A percentile compares a stretch with the other conserved stretches of the same genome.
These are phyloP conservation scores for Ahaetulla prasina DNA, from an alignment of 2,113 vertebrate genomes.

Conservation along the genomic window DNA sequence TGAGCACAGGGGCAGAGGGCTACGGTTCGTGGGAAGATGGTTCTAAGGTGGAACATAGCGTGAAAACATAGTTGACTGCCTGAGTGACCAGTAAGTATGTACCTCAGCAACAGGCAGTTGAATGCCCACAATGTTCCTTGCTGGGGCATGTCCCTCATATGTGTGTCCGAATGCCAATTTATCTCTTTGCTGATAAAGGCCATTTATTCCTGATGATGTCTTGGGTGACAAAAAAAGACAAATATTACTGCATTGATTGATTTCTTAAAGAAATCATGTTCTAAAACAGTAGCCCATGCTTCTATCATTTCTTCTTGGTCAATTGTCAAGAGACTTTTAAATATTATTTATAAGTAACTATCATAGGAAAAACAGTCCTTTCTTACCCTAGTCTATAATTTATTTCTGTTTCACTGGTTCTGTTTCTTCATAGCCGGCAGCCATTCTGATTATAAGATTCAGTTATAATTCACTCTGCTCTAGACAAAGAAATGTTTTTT, in stretches of 20 bases:
- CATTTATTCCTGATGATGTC: background rate
- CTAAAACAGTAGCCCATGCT: background rate
- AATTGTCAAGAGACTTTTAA: background rate
- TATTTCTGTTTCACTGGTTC: constrained; percentile 23
- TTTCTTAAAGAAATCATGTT: background rate
- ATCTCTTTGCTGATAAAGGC: background rate
- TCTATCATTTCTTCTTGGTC: background rate
- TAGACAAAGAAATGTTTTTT: background rate
- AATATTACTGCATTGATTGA: background rate
- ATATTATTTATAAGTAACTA: background rate
- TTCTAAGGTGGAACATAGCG: background rate
- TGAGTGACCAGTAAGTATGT: background rate
- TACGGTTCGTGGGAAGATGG: background rate
- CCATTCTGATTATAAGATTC: constrained; percentile 10
- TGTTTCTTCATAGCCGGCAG: constrained; percentile 13
- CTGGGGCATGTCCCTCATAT: background rate
- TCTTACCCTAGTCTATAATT: background rate
- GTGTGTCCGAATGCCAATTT: background rate
- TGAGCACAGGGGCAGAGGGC: background rate
- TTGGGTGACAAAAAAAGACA: background rate
- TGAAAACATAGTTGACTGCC: background rate
- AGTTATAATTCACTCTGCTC: constrained; percentile 28
- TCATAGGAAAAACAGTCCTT: background rate
- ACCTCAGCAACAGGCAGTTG: background rate
- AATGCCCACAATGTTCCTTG: background rate